Percentiles rank a stretch among this genome's conserved stretches.
Evolutionary conservation across 1,140 invertebrate species (phyloP).

Genomic region (Anastrepha ludens): DNA sequence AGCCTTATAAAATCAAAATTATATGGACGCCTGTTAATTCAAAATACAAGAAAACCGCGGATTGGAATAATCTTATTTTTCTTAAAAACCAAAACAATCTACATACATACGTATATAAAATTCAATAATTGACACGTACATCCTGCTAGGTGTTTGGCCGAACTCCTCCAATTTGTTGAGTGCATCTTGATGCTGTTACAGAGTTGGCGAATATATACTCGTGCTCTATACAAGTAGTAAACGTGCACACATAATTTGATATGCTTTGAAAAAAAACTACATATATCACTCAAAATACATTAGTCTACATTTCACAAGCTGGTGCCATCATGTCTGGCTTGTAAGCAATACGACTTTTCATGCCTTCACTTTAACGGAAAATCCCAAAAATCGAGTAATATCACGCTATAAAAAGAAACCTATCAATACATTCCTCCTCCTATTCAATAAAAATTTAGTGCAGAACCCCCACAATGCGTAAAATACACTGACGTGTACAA

Average conservation of each 20-base stretch:
- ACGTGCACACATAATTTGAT: neutral
- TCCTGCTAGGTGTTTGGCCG: no score
- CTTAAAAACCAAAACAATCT: neutral
- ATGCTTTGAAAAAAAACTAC: neutral
- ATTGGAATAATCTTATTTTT: no score
- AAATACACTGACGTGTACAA: neutral
- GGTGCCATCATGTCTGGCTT: neutral
- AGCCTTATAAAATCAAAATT: no score
- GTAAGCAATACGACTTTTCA: neutral
- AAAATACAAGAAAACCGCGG: no score
- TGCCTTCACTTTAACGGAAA: neutral
- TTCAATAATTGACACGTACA: neutral
- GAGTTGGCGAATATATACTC: neutral
- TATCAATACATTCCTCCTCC: constrained; percentile 23
- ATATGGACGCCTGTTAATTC: no score
- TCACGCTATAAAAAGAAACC: neutral
- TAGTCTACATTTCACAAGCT: neutral
- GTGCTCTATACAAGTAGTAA: neutral
- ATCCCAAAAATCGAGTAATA: neutral
- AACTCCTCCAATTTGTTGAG: no score
- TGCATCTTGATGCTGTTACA: neutral
- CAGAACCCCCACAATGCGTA: constrained; percentile 7
- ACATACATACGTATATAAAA: neutral
- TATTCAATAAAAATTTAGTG: neutral
- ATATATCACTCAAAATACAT: neutral